These are phyloP conservation scores for Hylyphantes graminicola DNA, from an alignment of 1,140 invertebrate genomes.

Conservation along the genomic window DNA sequence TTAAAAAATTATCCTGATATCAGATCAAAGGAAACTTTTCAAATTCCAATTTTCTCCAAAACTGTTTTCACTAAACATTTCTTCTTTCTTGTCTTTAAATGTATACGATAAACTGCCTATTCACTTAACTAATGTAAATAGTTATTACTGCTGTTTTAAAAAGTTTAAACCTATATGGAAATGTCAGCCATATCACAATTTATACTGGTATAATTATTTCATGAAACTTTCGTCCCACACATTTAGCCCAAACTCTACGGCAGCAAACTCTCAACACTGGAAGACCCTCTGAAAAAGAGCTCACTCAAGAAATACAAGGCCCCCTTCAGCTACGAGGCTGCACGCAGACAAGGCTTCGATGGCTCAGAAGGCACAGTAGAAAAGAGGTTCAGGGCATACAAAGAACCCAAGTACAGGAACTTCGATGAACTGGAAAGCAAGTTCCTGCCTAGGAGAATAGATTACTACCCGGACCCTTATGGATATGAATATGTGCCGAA, in stretches of 20 bases:
- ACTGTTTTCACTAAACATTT: too few relatives aligned
- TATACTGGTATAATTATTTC: too few relatives aligned
- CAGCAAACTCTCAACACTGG: neutral
- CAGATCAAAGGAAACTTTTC: too few relatives aligned
- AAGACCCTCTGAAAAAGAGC: neutral
- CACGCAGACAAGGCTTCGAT: constrained; percentile 17
- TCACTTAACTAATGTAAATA: too few relatives aligned
- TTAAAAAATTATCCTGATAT: too few relatives aligned
- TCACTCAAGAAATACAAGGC: constrained; percentile 18
- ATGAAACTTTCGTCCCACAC: neutral
- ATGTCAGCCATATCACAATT: too few relatives aligned
- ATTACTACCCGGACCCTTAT: neutral
- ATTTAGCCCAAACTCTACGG: constrained; percentile 16
- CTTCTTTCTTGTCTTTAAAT: too few relatives aligned
- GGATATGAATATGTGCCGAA: neutral
- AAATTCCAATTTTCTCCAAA: too few relatives aligned
- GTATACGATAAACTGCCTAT: too few relatives aligned
- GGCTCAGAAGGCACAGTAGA: neutral
- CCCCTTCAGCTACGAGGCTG: constrained; percentile 5
- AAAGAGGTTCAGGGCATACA: neutral
- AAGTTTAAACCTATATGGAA: too few relatives aligned
- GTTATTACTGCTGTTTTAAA: too few relatives aligned
- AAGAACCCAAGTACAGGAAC: constrained; percentile 47
- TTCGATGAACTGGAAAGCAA: constrained; percentile 42
- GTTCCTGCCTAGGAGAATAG: constrained; percentile 35